Evolutionary conservation across 1,140 invertebrate species (phyloP).

Genomic region (Bombus breviceps): DNA sequence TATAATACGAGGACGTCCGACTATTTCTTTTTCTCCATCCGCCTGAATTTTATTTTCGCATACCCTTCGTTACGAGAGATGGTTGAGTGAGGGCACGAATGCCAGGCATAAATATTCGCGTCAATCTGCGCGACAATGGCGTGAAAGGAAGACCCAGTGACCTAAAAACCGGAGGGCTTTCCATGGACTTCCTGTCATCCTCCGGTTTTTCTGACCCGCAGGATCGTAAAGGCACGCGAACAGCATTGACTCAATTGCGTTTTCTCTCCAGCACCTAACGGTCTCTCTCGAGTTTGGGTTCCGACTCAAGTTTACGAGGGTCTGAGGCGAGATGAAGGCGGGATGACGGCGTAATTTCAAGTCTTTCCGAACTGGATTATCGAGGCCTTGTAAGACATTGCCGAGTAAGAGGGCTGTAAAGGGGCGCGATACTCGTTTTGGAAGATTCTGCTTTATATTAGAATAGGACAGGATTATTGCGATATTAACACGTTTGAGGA

Average conservation of each 20-base stretch:
- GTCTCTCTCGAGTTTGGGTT: background rate
- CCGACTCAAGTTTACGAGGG: slow-evolving; percentile 27
- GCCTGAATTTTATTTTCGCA: background rate
- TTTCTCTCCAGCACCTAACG: background rate
- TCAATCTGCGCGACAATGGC: slow-evolving; percentile 7
- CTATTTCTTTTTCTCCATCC: background rate
- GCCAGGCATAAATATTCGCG: slow-evolving; percentile 35
- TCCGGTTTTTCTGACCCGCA: background rate
- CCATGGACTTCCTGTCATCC: background rate
- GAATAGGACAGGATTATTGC: background rate
- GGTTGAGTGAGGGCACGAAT: background rate
- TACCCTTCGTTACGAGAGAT: background rate
- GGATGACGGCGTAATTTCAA: background rate
- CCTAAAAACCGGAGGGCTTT: slow-evolving; percentile 35
- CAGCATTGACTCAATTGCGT: slow-evolving; percentile 29
- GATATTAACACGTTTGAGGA: background rate
- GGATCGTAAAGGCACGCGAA: slow-evolving; percentile 13
- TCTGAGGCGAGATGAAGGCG: background rate
- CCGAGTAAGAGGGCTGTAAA: background rate
- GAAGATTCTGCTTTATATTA: background rate
- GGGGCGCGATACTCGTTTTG: background rate
- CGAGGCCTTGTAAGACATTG: slow-evolving; percentile 45
- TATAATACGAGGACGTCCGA: background rate
- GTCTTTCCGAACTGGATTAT: slow-evolving; percentile 34
- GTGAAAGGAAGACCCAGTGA: slow-evolving; percentile 42